These are phyloP conservation scores for Acridotheres tristis DNA, from an alignment of 2,797 vertebrate species.

Conservation along the genomic window DNA sequence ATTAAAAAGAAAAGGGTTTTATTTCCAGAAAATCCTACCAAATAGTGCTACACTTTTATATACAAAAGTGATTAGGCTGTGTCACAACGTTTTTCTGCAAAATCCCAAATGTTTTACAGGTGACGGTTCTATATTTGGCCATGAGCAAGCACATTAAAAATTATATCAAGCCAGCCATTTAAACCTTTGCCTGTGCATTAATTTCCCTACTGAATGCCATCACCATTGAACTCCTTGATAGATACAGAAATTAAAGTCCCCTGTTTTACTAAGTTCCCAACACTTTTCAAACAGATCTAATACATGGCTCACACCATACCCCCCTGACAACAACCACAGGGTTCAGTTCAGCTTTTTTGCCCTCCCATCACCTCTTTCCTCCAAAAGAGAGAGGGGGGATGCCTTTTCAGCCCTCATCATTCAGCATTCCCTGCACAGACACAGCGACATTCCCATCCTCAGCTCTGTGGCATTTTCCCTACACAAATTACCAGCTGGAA, in stretches of 20 bases:
- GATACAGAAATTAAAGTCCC: background rate
- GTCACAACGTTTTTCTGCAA: background rate
- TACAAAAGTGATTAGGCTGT: background rate
- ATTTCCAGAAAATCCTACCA: background rate
- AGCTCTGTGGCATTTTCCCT: background rate
- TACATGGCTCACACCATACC: background rate
- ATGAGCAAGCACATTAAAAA: background rate
- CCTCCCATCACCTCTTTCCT: background rate
- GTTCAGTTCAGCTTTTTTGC: background rate
- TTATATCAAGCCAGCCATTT: background rate
- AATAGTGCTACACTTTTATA: background rate
- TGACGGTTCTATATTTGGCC: background rate
- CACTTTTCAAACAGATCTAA: background rate
- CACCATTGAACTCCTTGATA: background rate
- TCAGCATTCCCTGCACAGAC: background rate
- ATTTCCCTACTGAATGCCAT: background rate
- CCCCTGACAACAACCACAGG: background rate
- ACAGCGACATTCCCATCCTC: background rate
- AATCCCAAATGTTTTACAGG: background rate
- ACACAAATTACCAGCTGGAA: background rate
- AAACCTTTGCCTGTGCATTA: background rate
- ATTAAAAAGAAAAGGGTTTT: background rate
- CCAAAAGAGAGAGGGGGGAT: background rate
- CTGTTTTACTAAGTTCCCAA: fast-evolving
- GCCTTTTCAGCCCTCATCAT: background rate